Percentiles rank a stretch among this genome's conserved stretches.
These are phyloP conservation scores for Melanerpes aurifrons DNA, from an alignment of 2,113 vertebrate species.

Conservation along the genomic window DNA sequence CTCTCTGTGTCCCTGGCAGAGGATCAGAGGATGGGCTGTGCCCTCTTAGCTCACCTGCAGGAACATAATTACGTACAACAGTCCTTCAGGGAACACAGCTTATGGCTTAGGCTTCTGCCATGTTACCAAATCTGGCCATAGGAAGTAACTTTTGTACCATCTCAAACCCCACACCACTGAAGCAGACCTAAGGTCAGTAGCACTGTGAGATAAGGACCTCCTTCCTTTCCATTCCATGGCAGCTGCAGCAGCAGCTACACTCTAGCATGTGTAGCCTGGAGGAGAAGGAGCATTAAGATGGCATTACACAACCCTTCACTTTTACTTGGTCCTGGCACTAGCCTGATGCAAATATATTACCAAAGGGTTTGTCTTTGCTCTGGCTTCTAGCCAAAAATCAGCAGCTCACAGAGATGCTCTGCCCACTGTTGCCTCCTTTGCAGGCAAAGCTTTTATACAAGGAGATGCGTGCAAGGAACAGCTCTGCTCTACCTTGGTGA, in stretches of 20 bases:
- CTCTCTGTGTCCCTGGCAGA: slow-evolving; percentile 58
- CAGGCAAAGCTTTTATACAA: background rate
- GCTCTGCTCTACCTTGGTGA: background rate
- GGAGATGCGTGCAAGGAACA: background rate
- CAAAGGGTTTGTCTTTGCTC: background rate
- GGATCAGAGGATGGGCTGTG: slow-evolving; percentile 58
- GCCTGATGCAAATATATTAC: background rate
- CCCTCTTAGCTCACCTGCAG: slow-evolving; percentile 60
- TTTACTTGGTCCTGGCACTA: background rate
- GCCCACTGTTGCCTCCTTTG: background rate
- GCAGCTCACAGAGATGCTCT: background rate
- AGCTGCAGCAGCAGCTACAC: background rate
- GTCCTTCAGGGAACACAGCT: background rate
- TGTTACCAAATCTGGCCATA: background rate
- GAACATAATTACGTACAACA: slow-evolving; percentile 30
- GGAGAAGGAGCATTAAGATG: background rate
- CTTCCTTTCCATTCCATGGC: background rate
- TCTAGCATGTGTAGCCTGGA: background rate
- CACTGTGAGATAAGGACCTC: background rate
- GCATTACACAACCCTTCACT: background rate
- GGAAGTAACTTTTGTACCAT: background rate
- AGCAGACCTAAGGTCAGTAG: background rate
- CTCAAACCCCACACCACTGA: background rate
- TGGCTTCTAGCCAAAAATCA: background rate
- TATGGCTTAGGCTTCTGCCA: background rate